A percentile compares a stretch with the other conserved stretches of the same genome.
These are phyloP conservation scores for Nomada fabriciana DNA, from an alignment of 2,888 invertebrate species.

Conservation along the genomic window DNA sequence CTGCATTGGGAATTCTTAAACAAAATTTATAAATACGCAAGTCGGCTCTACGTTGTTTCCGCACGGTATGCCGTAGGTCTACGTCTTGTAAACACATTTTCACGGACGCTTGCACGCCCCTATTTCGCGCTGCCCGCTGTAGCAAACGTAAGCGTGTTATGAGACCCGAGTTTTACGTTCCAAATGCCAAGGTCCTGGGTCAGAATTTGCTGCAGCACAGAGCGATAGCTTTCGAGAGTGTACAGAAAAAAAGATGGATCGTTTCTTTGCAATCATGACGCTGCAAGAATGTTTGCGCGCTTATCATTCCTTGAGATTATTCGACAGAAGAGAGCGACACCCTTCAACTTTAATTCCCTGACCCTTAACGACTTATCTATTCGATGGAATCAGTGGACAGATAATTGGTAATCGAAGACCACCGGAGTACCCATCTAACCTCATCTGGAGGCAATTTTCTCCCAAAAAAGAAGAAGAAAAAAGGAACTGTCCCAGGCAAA, in stretches of 20 bases:
- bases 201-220: background rate
- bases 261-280: background rate
- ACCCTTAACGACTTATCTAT: too few relatives aligned
- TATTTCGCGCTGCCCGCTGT: background rate
- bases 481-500: too few relatives aligned
- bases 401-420: too few relatives aligned
- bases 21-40: conserved; percentile 55
- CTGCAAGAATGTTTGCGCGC: too few relatives aligned
- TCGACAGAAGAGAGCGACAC: too few relatives aligned
- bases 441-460: too few relatives aligned
- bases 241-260: background rate
- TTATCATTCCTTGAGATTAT: too few relatives aligned
- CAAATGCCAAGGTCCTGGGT: conserved; percentile 20
- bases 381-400: too few relatives aligned
- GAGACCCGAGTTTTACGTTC: background rate
- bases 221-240: background rate
- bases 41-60: conserved; percentile 27
- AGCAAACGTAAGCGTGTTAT: background rate
- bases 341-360: too few relatives aligned
- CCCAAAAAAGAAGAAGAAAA: too few relatives aligned
- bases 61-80: conserved; percentile 14
- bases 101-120: conserved; percentile 19
- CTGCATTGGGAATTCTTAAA: conserved; percentile 54
- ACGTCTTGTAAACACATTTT: conserved; percentile 28
- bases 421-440: too few relatives aligned